Percentiles rank a stretch among this genome's conserved stretches.
Evolutionary conservation across 1,140 invertebrate species (phyloP).

Genomic region (Pseudomyrmex cubaensis): DNA sequence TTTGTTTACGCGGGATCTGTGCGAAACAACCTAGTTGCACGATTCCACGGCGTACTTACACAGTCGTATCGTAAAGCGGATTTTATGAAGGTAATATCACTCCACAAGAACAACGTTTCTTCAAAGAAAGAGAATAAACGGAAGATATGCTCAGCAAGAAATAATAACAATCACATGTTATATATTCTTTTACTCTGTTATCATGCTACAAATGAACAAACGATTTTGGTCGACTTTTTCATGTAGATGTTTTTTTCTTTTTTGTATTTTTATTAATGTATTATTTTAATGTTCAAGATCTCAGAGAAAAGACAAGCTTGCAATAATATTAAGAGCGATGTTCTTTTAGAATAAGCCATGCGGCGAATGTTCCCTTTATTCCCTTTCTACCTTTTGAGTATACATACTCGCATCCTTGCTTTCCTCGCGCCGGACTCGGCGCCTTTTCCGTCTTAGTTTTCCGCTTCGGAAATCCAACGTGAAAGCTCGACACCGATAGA

Average conservation of each 20-base stretch:
- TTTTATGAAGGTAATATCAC: constrained; percentile 1
- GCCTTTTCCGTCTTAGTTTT: constrained; percentile 36
- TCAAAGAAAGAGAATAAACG: neutral
- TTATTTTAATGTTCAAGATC: neutral
- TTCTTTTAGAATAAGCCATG: constrained; percentile 1
- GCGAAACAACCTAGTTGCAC: neutral
- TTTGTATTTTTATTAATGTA: neutral
- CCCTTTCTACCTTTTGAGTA: constrained; percentile 1
- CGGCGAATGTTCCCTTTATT: constrained; percentile 49
- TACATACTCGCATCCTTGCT: constrained; percentile 31
- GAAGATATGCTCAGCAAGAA: neutral
- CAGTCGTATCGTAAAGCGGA: constrained; percentile 27
- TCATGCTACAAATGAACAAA: neutral
- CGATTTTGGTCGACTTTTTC: neutral
- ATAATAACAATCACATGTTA: neutral
- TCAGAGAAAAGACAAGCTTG: neutral
- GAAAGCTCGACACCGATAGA: constrained; percentile 46
- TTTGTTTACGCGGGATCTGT: constrained; percentile 20
- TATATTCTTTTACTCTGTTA: neutral
- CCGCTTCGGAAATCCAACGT: constrained; percentile 50
- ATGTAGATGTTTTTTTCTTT: neutral
- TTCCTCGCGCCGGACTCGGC: constrained; percentile 39
- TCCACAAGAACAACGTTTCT: neutral
- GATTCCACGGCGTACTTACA: neutral
- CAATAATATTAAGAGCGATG: constrained; percentile 20